Evolutionary conservation across 2,888 invertebrate species (phyloP), one percentile per base, ranked within the genome.

Genomic region (Tiphia femorata): DNA sequence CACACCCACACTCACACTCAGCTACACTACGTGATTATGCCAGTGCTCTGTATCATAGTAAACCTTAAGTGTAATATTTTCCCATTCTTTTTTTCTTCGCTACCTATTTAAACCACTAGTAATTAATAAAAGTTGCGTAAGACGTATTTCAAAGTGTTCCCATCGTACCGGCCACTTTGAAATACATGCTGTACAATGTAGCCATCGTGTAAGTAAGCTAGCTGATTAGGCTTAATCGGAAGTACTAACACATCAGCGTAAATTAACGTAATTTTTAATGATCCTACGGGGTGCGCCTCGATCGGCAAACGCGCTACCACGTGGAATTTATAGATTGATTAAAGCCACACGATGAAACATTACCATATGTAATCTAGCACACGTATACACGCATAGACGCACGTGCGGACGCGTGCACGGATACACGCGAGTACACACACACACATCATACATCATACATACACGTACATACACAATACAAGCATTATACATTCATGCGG

Each of bases 21-120:
- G 65, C 52, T 58, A 72, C 62, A 61, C 66, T 73, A 75, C 72
- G 67, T 76, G 75, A 78, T 67, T 73, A 75, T 74, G 77, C 75
- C 79, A 79, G 75, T 80, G 76, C 73, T n/a, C n/a, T 80, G 78
- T 80, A 78, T 76, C 65, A 78, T 79, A 80, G 74, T 73, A 70
- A 75, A 70, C 65, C 71, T 64, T 76, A 67, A 75, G 70, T 72
- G 76, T 77, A 75, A 76, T 73, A 73, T 69, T 66, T 53, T 67
- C 70, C 65, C 64, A 30, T 54, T 42, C 27, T 49, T 54, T 65
- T 37, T 70, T 73, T 73, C 65, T 73, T 64, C 61, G 58, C 59
- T 62, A 66, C 58, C 67, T 76, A 67, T 71, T 73, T 76, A 70
- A 73, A 64, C 46, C 41, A 62, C 21, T 57, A 64, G 55, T 17